phyloP scores from a whole-genome alignment of 2,888 invertebrate species.

The Orthosia gothica region DNA sequence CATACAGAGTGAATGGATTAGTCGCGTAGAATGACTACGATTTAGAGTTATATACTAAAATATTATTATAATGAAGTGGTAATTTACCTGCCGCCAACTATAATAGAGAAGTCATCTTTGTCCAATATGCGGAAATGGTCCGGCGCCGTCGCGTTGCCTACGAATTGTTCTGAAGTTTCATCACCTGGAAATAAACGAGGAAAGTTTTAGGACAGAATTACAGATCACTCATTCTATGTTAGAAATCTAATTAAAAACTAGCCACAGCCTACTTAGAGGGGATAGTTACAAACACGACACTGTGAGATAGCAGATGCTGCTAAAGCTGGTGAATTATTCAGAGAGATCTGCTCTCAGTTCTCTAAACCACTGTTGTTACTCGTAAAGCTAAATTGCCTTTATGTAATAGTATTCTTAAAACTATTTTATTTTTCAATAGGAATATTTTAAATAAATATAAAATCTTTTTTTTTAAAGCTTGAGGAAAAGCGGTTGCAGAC shows the following conservation, averaged over 20 bases:
- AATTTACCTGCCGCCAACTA: conserved; percentile 97
- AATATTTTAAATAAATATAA: not conserved
- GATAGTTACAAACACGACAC: conserved; percentile 1
- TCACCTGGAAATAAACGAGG: conserved; percentile 92
- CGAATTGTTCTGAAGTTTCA: conserved; percentile 94
- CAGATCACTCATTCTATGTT: not conserved
- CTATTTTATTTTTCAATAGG: not conserved
- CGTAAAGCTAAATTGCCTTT: conserved; percentile 33
- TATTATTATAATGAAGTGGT: conserved; percentile 25
- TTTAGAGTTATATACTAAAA: conserved; percentile 1
- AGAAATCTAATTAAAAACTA: not conserved
- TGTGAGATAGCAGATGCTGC: conserved; percentile 25
- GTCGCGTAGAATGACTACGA: conserved; percentile 17
- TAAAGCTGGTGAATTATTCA: conserved; percentile 36
- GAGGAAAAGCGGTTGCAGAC: too few species aligned
- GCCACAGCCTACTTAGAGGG: not conserved
- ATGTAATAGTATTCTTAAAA: not conserved
- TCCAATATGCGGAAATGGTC: conserved; percentile 98
- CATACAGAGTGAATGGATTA: conserved; percentile 16
- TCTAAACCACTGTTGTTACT: conserved; percentile 23
- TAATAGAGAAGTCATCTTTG: conserved; percentile 96
- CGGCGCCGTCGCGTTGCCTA: conserved; percentile 95
- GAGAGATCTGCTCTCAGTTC: conserved; percentile 21
- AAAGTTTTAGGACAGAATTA: not conserved
- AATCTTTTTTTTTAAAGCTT: too few species aligned